Evolutionary conservation across 2,113 vertebrate species (phyloP), one percentile per base, ranked within the genome.

Genomic region (Sapajus apella): DNA sequence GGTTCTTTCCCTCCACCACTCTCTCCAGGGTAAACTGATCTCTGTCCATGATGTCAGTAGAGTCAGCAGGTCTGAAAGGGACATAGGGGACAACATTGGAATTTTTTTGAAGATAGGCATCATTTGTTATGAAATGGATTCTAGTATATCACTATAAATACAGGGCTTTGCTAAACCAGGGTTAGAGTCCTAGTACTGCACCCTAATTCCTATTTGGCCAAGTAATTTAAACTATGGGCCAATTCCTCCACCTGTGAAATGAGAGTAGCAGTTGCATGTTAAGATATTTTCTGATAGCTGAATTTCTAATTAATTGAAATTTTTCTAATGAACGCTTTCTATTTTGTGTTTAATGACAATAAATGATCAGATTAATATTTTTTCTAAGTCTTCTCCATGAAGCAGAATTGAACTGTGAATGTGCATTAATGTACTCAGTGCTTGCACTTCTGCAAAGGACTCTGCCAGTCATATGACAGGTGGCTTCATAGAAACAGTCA

Each of bases 361-460:
- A 50, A 82, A 50, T 40, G 18, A 50, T 16, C 14, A 3, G 3
- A 7, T 5, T 7, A 35, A 35, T 66, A 32, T 56, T 81, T 76
- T 56, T 30, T 18, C 16, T 58, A 68, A 77, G 14, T n/a, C 27
- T 20, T 52, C n/a, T 30, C 13, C 7, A 12, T 2, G 12, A 17
- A 58, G 20, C 40, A 68, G 30, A 32, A n/a, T 1, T 61, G 66
- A 77, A 14, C 8, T 25, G 8, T 47, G 25, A 35, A 3, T 10
- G 7, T 27, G 14, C 35, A 17, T 32, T 43, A 4, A 25, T 3
- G 5, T 5, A 9, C 50, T 30, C 1, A 3, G 1, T 27, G 2
- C 8, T n/a, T 12, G 16, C 7, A 40, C 9, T 8, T 66, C 25
- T 27, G 5, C 20, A 20, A 8, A 5, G 6, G 25, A 20, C 14